Evolutionary conservation across 2,797 vertebrate genomes (phyloP).

Genomic region (Podarcis siculus): DNA sequence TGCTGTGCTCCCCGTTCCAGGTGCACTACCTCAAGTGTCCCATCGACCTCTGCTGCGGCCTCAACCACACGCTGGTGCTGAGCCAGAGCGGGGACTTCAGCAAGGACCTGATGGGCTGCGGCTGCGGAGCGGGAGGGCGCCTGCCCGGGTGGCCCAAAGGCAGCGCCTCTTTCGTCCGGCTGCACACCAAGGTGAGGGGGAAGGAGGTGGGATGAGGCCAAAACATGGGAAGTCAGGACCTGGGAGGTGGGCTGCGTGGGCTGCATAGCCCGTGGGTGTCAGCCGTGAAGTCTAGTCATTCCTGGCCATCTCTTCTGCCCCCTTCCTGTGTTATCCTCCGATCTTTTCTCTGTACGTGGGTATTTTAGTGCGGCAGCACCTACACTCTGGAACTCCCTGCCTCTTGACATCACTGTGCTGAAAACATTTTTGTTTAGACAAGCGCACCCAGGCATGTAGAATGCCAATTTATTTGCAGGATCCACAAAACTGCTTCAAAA

Average conservation of each 20-base stretch:
- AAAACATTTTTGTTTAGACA: too few species aligned
- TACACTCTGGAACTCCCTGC: too few species aligned
- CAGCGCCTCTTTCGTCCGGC: slow-evolving; percentile 75
- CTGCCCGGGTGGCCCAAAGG: slow-evolving; percentile 76
- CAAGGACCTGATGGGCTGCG: slow-evolving; percentile 76
- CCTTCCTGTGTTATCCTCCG: background rate
- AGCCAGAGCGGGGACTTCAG: slow-evolving; percentile 61
- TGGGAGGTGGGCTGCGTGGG: background rate
- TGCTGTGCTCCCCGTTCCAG: slow-evolving; percentile 40
- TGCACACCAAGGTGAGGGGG: slow-evolving; percentile 71
- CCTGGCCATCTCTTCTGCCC: background rate
- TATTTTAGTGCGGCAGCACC: too few species aligned
- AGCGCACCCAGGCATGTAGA: too few species aligned
- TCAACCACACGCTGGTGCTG: slow-evolving; percentile 77
- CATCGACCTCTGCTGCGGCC: slow-evolving; percentile 75
- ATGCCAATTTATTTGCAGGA: background rate
- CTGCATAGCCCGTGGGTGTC: background rate
- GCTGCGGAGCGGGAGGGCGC: slow-evolving; percentile 75
- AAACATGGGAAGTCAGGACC: too few species aligned
- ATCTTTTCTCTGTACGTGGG: background rate
- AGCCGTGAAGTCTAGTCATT: accelerated
- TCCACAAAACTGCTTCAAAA: background rate
- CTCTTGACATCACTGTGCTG: too few species aligned
- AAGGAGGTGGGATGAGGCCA: background rate
- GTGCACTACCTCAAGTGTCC: slow-evolving; percentile 69